Evolutionary conservation across 2,797 vertebrate genomes (phyloP).

Genomic region (Semaprochilodus insignis): DNA sequence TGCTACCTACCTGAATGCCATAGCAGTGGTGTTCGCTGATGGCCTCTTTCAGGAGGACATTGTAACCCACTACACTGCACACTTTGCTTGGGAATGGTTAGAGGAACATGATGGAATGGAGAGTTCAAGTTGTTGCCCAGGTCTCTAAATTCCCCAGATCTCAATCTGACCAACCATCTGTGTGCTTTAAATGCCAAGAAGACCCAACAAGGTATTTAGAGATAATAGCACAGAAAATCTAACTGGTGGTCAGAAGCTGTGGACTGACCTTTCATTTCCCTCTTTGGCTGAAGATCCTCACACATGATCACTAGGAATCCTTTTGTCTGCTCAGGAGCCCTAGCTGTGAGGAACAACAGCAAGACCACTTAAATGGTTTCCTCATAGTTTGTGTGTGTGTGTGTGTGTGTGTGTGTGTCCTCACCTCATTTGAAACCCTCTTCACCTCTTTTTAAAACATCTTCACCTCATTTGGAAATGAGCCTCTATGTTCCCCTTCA

Average conservation of each 20-base stretch:
- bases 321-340: constrained; percentile 27
- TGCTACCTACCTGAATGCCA: too few relatives aligned
- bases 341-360: constrained; percentile 20
- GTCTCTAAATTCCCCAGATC: too few relatives aligned
- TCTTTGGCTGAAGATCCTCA: neutral
- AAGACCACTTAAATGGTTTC: constrained; percentile 33
- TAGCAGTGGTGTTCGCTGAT: too few relatives aligned
- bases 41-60: too few relatives aligned
- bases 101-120: too few relatives aligned
- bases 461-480: too few relatives aligned
- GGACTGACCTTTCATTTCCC: neutral
- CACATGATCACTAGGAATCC: neutral
- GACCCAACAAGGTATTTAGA: neutral
- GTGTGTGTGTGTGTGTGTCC: constrained; percentile 16
- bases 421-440: too few relatives aligned
- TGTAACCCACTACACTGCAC: too few relatives aligned
- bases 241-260: neutral
- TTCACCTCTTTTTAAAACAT: neutral
- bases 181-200: neutral
- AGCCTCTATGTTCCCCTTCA: too few relatives aligned
- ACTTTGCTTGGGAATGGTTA: too few relatives aligned
- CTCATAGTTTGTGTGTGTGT: neutral
- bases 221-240: neutral
- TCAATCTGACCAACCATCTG: too few relatives aligned
- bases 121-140: too few relatives aligned